A percentile compares a stretch with the other conserved stretches of the same genome.
Conservation (phyloP, 2,113 vertebrate genomes). For the Bos taurus region ARS-UCD2.0 NC_037340.1:1598001-1598500, state of each 20-base stretch:
- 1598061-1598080: too few relatives aligned
- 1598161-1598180: not conserved
- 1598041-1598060: not conserved
- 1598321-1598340: not conserved
- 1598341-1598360: not conserved
- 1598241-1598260: not conserved
- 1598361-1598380: not conserved
- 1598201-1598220: not conserved
- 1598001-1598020: not conserved
- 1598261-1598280: not conserved
- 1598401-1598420: not conserved
- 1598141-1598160: accelerated
- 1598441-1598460: not conserved
- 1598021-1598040: not conserved
- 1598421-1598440: not conserved
- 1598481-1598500: not conserved
- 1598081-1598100: not conserved
- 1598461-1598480: not conserved
- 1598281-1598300: not conserved
- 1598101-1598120: not conserved
- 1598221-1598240: not conserved
- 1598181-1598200: not conserved
- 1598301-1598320: not conserved
- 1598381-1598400: not conserved
- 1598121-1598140: not conserved